A percentile compares a stretch with the other conserved stretches of the same genome.
These are phyloP conservation scores for Anas capensis DNA, from an alignment of 2,797 vertebrate species.

Conservation along the genomic window DNA sequence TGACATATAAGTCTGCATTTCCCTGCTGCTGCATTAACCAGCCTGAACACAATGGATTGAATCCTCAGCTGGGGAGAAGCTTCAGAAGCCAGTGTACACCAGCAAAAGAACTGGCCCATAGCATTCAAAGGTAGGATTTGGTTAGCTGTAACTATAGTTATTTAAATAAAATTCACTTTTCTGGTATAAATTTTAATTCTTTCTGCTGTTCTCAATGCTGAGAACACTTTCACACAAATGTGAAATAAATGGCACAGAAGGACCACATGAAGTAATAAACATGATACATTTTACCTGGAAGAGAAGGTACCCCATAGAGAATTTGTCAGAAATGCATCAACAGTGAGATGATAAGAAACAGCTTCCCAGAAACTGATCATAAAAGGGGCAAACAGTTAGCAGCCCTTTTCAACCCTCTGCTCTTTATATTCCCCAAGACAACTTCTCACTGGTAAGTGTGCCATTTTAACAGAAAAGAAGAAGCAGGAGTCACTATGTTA, in stretches of 20 bases:
- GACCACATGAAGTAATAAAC: slow-evolving; percentile 16
- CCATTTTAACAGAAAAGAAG: neutral
- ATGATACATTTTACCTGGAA: slow-evolving; percentile 14
- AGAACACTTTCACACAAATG: neutral
- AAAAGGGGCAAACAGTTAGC: slow-evolving; percentile 24
- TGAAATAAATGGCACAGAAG: neutral
- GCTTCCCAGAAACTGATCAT: slow-evolving; percentile 3
- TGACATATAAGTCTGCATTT: slow-evolving; percentile 66
- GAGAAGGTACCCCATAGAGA: neutral
- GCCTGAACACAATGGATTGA: slow-evolving; percentile 35
- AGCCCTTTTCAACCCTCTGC: neutral
- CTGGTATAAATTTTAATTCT: slow-evolving; percentile 2
- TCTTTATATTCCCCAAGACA: slow-evolving; percentile 35
- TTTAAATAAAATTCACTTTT: slow-evolving; percentile 9
- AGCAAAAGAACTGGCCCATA: neutral
- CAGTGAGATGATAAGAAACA: slow-evolving; percentile 5
- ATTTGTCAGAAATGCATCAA: slow-evolving; percentile 27
- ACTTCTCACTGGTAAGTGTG: neutral
- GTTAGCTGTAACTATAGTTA: neutral
- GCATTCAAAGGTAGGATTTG: slow-evolving; percentile 3
- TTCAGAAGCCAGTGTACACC: neutral
- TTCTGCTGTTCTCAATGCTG: neutral
- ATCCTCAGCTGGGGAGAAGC: slow-evolving; percentile 10
- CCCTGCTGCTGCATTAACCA: slow-evolving; percentile 55
- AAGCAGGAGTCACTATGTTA: neutral